Evolutionary conservation across 2,113 vertebrate species (phyloP).

Genomic region (Sterrhoptilus dennistouni): DNA sequence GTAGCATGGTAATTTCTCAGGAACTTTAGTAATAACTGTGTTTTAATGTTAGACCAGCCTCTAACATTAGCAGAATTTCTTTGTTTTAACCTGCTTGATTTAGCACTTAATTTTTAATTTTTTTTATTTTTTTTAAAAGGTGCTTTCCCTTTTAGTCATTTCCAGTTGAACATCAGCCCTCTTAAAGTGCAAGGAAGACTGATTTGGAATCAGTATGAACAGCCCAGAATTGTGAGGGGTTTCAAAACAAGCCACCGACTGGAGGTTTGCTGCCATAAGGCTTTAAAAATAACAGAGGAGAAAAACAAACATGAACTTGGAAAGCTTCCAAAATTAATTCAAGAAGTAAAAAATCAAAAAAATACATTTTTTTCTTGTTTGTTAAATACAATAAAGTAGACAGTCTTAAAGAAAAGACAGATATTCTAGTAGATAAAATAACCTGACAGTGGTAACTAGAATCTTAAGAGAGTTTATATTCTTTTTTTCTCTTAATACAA

Average conservation of each 20-base stretch:
- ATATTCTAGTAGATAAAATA: neutral
- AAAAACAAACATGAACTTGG: slow-evolving; percentile 25
- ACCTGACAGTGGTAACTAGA: neutral
- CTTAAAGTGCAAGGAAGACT: slow-evolving; percentile 5
- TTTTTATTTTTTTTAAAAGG: neutral
- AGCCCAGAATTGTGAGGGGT: neutral
- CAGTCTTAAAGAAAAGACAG: neutral
- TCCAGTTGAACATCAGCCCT: neutral
- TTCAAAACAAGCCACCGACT: slow-evolving; percentile 11
- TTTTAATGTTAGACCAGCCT: slow-evolving; percentile 28
- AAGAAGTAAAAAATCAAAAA: neutral
- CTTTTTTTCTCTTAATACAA: neutral
- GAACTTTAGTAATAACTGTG: slow-evolving; percentile 39
- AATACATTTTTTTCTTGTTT: neutral
- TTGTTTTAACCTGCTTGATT: neutral
- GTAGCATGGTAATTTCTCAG: slow-evolving; percentile 45
- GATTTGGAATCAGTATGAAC: neutral
- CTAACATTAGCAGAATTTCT: slow-evolving; percentile 1
- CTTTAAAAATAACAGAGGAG: slow-evolving; percentile 41
- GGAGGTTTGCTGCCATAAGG: neutral
- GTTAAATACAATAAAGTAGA: neutral
- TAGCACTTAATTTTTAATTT: neutral
- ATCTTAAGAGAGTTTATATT: neutral
- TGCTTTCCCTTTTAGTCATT: slow-evolving; percentile 12
- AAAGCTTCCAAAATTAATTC: slow-evolving; percentile 43